phyloP scores from a whole-genome alignment of 2,888 invertebrate species.

The Agriotes lineatus region DNA sequence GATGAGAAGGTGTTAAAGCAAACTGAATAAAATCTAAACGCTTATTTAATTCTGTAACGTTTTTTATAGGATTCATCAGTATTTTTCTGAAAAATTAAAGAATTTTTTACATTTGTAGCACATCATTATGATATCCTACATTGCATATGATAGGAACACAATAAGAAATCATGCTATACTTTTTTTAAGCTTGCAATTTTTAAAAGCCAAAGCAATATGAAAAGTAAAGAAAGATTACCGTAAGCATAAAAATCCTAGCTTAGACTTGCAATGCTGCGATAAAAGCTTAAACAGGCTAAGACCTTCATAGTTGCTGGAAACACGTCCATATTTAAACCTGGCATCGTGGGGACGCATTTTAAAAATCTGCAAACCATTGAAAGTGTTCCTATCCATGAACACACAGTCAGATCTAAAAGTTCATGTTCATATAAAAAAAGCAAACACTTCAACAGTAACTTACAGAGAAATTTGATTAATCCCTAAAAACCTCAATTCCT shows the following conservation, averaged over 20 bases:
- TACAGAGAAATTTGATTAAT: constrained; percentile 75
- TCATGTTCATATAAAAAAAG: background rate
- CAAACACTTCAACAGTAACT: constrained; percentile 56
- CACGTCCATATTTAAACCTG: constrained; percentile 76
- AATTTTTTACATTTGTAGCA: too few relatives aligned
- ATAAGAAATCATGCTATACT: too few relatives aligned
- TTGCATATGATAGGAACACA: too few relatives aligned
- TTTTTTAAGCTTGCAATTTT: too few relatives aligned
- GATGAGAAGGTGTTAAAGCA: constrained; percentile 74
- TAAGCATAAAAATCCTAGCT: constrained; percentile 74
- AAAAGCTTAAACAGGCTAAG: constrained; percentile 80
- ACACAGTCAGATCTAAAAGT: constrained; percentile 76
- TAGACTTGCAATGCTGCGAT: constrained; percentile 75
- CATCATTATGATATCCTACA: too few relatives aligned
- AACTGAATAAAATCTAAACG: constrained; percentile 80
- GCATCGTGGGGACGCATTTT: constrained; percentile 80
- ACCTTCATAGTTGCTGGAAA: constrained; percentile 74
- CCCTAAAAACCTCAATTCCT: constrained; percentile 69
- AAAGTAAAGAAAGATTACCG: too few relatives aligned
- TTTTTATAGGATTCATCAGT: constrained; percentile 78
- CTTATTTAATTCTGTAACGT: constrained; percentile 71
- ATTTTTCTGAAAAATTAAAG: constrained; percentile 74
- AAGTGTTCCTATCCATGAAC: constrained; percentile 78
- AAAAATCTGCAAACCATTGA: constrained; percentile 83
- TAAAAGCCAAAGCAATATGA: too few relatives aligned